Conservation (phyloP, 2,113 vertebrate genomes). For the Picathartes gymnocephalus region DNA sequence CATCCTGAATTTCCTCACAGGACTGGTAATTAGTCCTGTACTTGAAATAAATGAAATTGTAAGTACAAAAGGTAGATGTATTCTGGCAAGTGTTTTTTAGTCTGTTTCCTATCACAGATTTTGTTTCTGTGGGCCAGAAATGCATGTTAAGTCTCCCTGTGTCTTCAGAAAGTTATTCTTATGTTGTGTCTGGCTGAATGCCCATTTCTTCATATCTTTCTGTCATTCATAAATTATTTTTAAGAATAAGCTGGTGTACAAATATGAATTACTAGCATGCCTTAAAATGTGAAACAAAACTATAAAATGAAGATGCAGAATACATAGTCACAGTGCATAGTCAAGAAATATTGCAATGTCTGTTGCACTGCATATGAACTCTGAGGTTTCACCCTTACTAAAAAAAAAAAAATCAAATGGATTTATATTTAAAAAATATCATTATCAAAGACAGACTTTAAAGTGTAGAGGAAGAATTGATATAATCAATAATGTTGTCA, state of each 20-base stretch:
- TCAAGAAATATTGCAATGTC: background rate
- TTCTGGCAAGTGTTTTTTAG: background rate
- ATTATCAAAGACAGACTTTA: background rate
- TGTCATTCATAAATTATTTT: background rate
- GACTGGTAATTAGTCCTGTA: background rate
- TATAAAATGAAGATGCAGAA: background rate
- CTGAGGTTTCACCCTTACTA: background rate
- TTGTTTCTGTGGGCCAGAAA: background rate
- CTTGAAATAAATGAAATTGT: background rate
- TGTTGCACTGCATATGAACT: background rate
- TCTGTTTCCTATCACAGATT: background rate
- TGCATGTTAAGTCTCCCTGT: background rate
- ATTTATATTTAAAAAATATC: background rate
- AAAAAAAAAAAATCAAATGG: background rate
- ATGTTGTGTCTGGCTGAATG: background rate
- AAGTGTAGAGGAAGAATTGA: background rate
- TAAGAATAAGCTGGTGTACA: background rate
- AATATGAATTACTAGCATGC: background rate
- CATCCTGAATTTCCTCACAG: background rate
- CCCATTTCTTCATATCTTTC: background rate
- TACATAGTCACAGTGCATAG: background rate
- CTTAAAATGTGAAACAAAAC: background rate
- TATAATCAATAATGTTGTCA: background rate
- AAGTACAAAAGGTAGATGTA: background rate
- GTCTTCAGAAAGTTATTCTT: background rate